Conservation (phyloP, 2,888 invertebrate genomes). For the Eupeodes luniger region DNA sequence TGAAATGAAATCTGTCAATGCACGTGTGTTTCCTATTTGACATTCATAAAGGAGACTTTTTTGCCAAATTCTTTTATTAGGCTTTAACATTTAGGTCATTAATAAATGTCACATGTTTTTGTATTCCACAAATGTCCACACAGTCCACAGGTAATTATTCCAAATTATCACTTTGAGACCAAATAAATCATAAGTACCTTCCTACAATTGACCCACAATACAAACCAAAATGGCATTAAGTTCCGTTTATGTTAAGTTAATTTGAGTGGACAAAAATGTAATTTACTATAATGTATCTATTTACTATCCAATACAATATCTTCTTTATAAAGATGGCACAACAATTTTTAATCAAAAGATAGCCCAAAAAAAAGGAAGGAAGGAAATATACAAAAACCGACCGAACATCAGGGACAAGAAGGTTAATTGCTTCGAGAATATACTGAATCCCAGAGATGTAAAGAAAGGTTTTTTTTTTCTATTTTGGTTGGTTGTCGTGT, state of each 20-base stretch:
- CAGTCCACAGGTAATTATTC: neutral
- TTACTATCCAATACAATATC: neutral
- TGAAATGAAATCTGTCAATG: no score
- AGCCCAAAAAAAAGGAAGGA: constrained; percentile 3
- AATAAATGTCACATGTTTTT: neutral
- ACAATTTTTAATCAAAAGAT: constrained; percentile 26
- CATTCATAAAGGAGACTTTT: no score
- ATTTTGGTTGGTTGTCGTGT: neutral
- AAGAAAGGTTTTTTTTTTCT: constrained; percentile 10
- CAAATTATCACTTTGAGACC: constrained; percentile 9
- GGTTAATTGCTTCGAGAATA: constrained; percentile 39
- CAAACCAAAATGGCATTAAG: neutral
- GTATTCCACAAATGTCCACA: neutral
- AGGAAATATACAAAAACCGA: neutral
- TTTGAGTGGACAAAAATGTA: neutral
- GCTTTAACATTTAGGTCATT: no score
- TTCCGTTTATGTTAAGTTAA: neutral
- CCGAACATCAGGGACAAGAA: constrained; percentile 21
- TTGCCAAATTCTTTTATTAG: no score
- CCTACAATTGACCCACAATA: neutral
- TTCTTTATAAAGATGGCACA: neutral
- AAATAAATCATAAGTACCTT: neutral
- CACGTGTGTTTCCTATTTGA: no score
- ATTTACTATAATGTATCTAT: neutral
- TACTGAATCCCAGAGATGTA: constrained; percentile 32